phyloP scores from a whole-genome alignment of 2,888 invertebrate genomes.

The Microdon myrmicae region DNA sequence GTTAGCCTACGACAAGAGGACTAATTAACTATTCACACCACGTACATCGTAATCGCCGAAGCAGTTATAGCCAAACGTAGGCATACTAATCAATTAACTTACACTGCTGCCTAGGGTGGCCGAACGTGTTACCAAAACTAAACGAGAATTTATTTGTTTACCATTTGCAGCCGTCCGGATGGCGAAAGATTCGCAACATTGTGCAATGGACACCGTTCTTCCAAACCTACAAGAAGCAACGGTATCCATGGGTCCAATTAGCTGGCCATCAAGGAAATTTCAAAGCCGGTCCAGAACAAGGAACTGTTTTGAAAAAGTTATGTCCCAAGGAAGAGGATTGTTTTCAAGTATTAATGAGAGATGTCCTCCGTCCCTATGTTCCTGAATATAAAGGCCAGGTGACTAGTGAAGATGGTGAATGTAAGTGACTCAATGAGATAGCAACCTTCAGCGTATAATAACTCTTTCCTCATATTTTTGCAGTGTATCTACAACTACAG shows the following conservation, averaged over 20 bases:
- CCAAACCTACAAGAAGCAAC: constrained; percentile 94
- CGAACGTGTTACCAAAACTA: constrained; percentile 8
- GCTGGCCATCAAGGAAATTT: constrained; percentile 97
- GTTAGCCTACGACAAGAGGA: too few relatives aligned
- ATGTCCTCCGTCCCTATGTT: constrained; percentile 87
- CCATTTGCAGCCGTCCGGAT: constrained; percentile 84
- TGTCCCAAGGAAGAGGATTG: constrained; percentile 90
- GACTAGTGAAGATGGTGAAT: constrained; percentile 81
- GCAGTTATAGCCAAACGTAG: constrained; percentile 7
- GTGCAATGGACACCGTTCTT: constrained; percentile 98
- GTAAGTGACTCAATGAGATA: constrained; percentile 67
- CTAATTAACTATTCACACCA: constrained; percentile 16
- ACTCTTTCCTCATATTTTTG: constrained; percentile 57
- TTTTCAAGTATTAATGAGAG: constrained; percentile 85
- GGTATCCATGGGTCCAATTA: constrained; percentile 96
- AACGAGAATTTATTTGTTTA: constrained; percentile 39
- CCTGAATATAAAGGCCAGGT: constrained; percentile 93
- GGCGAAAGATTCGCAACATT: constrained; percentile 92
- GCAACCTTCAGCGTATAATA: background rate
- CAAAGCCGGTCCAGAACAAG: constrained; percentile 91
- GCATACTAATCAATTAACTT: constrained; percentile 16
- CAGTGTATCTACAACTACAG: constrained; percentile 87
- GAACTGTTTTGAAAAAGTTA: constrained; percentile 92
- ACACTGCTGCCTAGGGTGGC: constrained; percentile 16
- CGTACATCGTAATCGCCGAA: constrained; percentile 17